These are phyloP conservation scores for Hiodon alosoides DNA, from an alignment of 2,113 vertebrate genomes.

Conservation along the genomic window DNA sequence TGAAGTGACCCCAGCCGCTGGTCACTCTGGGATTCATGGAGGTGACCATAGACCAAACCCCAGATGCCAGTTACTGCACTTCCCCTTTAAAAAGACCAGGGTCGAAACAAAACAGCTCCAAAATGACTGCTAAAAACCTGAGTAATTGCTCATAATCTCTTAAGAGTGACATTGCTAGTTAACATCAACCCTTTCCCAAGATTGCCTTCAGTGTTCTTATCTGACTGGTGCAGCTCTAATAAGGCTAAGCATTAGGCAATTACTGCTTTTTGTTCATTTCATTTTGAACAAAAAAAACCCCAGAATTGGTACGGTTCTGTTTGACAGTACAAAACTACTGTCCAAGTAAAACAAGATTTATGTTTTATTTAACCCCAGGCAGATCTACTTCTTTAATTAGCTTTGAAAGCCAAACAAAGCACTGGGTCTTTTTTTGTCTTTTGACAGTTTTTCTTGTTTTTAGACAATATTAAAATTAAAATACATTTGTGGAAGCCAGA, in stretches of 20 bases:
- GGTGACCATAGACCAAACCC: background rate
- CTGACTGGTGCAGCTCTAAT: conserved; percentile 15
- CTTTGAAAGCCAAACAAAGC: conserved; percentile 20
- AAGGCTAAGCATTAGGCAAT: conserved; percentile 26
- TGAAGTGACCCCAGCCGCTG: background rate
- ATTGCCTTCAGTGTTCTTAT: conserved; percentile 21
- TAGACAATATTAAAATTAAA: too few relatives aligned
- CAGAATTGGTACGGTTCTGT: conserved; percentile 34
- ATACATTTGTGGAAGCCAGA: too few relatives aligned
- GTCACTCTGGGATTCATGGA: background rate
- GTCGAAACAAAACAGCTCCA: background rate
- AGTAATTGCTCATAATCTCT: conserved; percentile 16
- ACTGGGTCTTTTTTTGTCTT: background rate
- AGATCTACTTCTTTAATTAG: conserved; percentile 10
- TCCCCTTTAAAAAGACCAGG: background rate
- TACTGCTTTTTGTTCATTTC: conserved; percentile 26
- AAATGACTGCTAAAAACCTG: conserved; percentile 2
- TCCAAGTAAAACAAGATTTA: conserved; percentile 31
- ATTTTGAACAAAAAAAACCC: conserved; percentile 33
- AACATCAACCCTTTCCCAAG: conserved; percentile 22
- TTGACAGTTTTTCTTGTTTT: too few relatives aligned
- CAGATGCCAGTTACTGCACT: background rate
- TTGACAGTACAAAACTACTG: conserved; percentile 20
- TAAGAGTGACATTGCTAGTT: conserved; percentile 25
- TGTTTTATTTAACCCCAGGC: conserved; percentile 16